phyloP scores from a whole-genome alignment of 2,888 invertebrate species.

The Epirrhoe tristata region DNA sequence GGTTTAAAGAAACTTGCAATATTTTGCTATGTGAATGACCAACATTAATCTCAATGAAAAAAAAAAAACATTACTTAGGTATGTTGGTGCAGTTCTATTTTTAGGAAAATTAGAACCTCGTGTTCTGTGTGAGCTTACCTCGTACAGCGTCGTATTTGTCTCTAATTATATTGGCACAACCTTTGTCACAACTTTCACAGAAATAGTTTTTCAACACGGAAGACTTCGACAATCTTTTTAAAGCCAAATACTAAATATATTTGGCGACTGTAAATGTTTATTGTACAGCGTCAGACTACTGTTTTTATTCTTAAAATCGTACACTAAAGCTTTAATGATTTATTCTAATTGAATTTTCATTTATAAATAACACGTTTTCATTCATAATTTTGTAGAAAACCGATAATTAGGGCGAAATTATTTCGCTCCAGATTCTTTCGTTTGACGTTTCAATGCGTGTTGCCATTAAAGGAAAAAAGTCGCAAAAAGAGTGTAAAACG shows the following conservation, averaged over 20 bases:
- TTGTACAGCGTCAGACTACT: conserved; percentile 46
- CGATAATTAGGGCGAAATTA: conserved; percentile 58
- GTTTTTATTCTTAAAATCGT: conserved; percentile 39
- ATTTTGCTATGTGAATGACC: too few species aligned
- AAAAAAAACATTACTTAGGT: background rate
- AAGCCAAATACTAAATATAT: conserved; percentile 47
- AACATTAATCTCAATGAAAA: too few species aligned
- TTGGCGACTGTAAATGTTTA: conserved; percentile 41
- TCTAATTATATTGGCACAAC: conserved; percentile 74
- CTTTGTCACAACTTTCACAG: conserved; percentile 63
- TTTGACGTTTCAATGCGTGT: conserved; percentile 69
- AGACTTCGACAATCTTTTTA: conserved; percentile 48
- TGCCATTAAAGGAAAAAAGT: conserved; percentile 47
- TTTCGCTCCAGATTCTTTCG: conserved; percentile 73
- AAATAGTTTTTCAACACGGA: conserved; percentile 51
- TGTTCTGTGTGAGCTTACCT: conserved; percentile 58
- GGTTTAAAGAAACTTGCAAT: too few species aligned
- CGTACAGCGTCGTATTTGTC: conserved; percentile 62
- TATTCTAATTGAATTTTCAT: conserved; percentile 47
- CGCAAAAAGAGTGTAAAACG: background rate
- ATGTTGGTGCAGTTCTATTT: background rate
- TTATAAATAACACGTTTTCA: conserved; percentile 65
- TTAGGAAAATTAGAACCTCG: background rate
- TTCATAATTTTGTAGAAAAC: conserved; percentile 73
- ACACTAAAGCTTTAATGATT: conserved; percentile 40